These are phyloP conservation scores for Graptemys geographica DNA, from an alignment of 2,797 vertebrate genomes.

Conservation along the genomic window DNA sequence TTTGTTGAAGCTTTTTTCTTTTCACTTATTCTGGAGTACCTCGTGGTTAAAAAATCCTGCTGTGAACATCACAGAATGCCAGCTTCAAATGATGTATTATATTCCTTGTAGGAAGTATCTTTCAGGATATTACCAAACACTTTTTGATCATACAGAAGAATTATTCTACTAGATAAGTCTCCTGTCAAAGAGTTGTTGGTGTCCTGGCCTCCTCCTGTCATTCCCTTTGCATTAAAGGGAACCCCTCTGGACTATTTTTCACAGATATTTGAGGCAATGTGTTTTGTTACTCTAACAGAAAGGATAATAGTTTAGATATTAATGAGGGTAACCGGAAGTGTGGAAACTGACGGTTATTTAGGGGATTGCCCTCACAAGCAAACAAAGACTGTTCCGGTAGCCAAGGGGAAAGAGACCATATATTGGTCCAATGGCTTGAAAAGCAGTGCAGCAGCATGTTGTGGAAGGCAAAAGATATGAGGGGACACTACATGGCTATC, in stretches of 20 bases:
- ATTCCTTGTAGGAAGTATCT: neutral
- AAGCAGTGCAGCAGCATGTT: too few relatives aligned
- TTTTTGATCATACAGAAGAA: neutral
- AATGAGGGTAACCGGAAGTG: too few relatives aligned
- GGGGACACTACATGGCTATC: too few relatives aligned
- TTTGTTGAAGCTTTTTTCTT: constrained; percentile 5
- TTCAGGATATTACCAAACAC: neutral
- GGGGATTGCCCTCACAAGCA: too few relatives aligned
- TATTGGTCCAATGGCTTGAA: too few relatives aligned
- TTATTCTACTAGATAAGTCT: neutral
- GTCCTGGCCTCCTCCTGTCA: neutral
- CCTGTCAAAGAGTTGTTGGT: neutral
- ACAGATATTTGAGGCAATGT: neutral
- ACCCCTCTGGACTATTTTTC: accelerated
- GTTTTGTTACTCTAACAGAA: neutral
- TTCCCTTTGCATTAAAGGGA: neutral
- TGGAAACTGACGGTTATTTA: too few relatives aligned
- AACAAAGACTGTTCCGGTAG: too few relatives aligned
- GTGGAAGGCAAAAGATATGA: too few relatives aligned
- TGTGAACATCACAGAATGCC: neutral
- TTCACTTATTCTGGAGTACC: neutral
- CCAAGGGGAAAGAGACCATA: too few relatives aligned
- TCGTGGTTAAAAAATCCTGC: constrained; percentile 2
- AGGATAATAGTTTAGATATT: neutral
- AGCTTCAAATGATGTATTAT: neutral